Conservation (phyloP, 2,113 vertebrate species). For the Passer montanus region DNA sequence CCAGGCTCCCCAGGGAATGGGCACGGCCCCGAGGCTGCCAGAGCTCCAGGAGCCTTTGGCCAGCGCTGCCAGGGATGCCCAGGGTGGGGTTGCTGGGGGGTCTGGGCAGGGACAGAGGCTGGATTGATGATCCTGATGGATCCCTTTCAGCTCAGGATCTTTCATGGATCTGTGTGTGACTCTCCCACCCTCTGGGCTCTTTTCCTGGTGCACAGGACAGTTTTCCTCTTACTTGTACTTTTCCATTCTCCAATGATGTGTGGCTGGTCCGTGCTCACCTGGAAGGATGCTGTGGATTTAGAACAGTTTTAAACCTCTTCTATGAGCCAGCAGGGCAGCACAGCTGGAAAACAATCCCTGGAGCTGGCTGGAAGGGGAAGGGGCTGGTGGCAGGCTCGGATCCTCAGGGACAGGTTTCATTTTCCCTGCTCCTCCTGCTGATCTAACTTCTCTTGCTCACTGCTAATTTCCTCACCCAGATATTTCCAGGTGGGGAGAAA, state of each 20-base stretch:
- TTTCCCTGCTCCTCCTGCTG: background rate
- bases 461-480: background rate
- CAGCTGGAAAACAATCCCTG: background rate
- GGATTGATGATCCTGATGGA: accelerated
- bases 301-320: background rate
- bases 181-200: background rate
- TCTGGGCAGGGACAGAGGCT: background rate
- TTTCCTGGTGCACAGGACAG: background rate
- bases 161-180: background rate
- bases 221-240: background rate
- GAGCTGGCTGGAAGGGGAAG: background rate
- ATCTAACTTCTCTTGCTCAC: background rate
- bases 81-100: background rate
- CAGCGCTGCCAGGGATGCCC: background rate
- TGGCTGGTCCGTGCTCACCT: background rate
- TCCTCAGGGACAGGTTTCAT: background rate
- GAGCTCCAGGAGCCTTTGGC: background rate
- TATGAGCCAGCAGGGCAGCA: background rate
- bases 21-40: background rate
- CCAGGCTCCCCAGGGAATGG: background rate
- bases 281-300: background rate
- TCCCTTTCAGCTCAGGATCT: background rate
- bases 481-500: background rate
- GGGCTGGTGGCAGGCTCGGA: background rate
- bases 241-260: background rate